phyloP scores from a whole-genome alignment of 2,888 invertebrate genomes.

The Troides oblongomaculatus region DNA sequence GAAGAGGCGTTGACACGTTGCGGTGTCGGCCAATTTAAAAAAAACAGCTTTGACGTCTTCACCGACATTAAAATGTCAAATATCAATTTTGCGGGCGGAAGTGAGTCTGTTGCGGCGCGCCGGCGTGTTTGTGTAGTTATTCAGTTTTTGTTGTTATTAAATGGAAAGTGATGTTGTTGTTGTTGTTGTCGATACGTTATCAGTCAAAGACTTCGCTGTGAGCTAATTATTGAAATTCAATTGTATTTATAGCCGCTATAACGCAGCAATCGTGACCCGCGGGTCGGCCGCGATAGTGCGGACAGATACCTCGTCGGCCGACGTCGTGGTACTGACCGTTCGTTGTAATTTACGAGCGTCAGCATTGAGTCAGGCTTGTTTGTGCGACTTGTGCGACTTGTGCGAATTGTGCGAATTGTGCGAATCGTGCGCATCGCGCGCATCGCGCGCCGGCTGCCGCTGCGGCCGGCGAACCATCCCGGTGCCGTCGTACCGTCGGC shows the following conservation, averaged over 20 bases:
- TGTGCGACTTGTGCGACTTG: slow-evolving; percentile 25
- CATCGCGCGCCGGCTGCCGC: background rate
- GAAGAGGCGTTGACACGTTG: slow-evolving; percentile 76
- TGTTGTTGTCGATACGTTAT: slow-evolving; percentile 59
- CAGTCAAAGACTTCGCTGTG: slow-evolving; percentile 74
- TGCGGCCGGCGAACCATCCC: background rate
- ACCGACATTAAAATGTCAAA: slow-evolving; percentile 49
- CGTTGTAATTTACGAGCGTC: slow-evolving; percentile 51
- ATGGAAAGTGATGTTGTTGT: slow-evolving; percentile 29
- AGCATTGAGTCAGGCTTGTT: slow-evolving; percentile 48
- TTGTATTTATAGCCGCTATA: slow-evolving; percentile 71
- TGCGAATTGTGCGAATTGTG: background rate
- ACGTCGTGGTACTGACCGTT: slow-evolving; percentile 70
- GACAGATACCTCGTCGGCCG: slow-evolving; percentile 55
- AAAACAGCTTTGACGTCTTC: slow-evolving; percentile 55
- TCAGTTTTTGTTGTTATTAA: slow-evolving; percentile 37
- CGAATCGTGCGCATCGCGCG: background rate
- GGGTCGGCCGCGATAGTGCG: slow-evolving; percentile 57
- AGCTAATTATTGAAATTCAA: slow-evolving; percentile 75
- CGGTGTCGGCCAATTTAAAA: slow-evolving; percentile 64
- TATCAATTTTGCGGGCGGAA: slow-evolving; percentile 55
- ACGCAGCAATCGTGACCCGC: slow-evolving; percentile 56
- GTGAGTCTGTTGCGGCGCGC: slow-evolving; percentile 52
- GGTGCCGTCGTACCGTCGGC: background rate
- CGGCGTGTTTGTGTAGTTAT: slow-evolving; percentile 57